Evolutionary conservation across 2,888 invertebrate genomes (phyloP), one percentile per base, ranked within the genome.

Genomic region (Stenchaetothrips biformis): DNA sequence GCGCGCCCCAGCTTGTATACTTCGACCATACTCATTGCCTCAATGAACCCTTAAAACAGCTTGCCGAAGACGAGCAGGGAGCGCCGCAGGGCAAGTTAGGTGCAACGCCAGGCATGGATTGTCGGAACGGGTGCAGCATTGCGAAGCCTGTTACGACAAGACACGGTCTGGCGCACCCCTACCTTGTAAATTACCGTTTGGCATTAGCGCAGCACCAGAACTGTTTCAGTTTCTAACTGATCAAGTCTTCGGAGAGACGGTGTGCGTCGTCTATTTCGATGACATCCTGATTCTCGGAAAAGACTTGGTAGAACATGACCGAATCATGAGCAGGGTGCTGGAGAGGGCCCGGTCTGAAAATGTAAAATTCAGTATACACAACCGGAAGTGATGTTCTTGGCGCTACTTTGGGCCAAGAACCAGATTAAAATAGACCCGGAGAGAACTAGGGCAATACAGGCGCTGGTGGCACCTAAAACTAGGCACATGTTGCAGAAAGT

Each of bases 401-500:
- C 21, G 0, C 67, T 67, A 21, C 1, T 21, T 2, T 67, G 67
- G 67, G 21, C 67, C 9, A 67, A 67, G 21, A 67, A 67, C 21
- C 21, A 67, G 21, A 67, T 67, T 6, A 67, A 21, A 67, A 67
- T n/a, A 67, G 67, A 67, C 21, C 67, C 21, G 0, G 21, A 6
- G 0, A 0, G 67, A 3, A 67, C 9, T 0, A 21, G n/a, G 0
- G 67, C 67, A 6, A 67, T 67, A 7, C 67, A 67, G 9, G 67
- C 67, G 21, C 9, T 67, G 67, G 21, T 21, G 21, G 18, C 62
- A n/a, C 62, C 62, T 62, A 62, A 62, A 62, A 62, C 62, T 62
- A 62, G 62, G 11, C 62, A 62, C n/a, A 62, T 62, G 62, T n/a
- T 62, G 13, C 62, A 62, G 18, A 62, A 62, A n/a, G 62, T 62